These are phyloP conservation scores for Leucosticte australis DNA, from an alignment of 2,113 vertebrate genomes.

Conservation along the genomic window DNA sequence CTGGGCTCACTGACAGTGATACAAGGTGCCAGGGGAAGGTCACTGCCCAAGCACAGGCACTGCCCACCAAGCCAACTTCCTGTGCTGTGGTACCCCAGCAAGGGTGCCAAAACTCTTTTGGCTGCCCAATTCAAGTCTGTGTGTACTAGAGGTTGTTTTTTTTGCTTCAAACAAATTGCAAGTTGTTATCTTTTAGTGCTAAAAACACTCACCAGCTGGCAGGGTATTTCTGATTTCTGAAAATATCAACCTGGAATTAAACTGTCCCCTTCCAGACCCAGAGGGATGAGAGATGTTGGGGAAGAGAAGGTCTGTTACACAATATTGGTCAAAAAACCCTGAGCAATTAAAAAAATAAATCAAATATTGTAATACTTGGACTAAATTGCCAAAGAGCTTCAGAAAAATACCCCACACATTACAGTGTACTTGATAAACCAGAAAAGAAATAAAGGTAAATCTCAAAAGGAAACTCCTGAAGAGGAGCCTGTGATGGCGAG, in stretches of 20 bases:
- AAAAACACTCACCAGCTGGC: not conserved
- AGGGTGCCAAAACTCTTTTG: not conserved
- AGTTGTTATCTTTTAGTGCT: not conserved
- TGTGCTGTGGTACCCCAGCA: not conserved
- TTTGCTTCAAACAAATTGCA: not conserved
- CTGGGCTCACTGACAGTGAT: rapidly evolving
- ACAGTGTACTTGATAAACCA: not conserved
- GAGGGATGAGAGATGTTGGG: not conserved
- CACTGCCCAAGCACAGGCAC: not conserved
- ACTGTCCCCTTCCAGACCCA: not conserved
- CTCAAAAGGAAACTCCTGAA: not conserved
- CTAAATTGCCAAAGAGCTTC: not conserved
- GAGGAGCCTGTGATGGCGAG: not conserved
- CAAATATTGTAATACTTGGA: not conserved
- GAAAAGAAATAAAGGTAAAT: not conserved
- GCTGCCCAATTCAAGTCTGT: not conserved
- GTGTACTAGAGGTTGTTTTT: not conserved
- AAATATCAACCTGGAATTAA: not conserved
- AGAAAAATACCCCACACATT: not conserved
- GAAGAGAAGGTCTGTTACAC: not conserved
- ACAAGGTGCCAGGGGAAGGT: not conserved
- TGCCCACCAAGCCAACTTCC: not conserved
- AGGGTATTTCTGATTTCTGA: not conserved
- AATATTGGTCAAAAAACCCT: not conserved
- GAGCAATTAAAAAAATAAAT: not conserved